phyloP scores from a whole-genome alignment of 2,888 invertebrate genomes.

The Drosophila kanekoi region DNA sequence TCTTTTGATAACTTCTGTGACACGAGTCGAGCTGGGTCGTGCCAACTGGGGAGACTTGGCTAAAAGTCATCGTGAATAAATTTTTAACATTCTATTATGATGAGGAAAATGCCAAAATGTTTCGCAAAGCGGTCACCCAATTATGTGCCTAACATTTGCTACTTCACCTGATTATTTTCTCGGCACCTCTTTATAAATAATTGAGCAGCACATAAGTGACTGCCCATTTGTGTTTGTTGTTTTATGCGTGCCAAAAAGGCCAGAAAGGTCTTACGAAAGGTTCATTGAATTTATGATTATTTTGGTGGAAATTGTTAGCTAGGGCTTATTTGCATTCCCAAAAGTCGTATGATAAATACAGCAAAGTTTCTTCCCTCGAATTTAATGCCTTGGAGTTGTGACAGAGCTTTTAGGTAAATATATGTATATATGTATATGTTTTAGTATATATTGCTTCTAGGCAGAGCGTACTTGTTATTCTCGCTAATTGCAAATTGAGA shows the following conservation, averaged over 20 bases:
- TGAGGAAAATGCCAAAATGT: neutral
- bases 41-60: too few species aligned
- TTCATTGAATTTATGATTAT: constrained; percentile 77
- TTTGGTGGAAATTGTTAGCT: constrained; percentile 60
- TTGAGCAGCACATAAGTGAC: constrained; percentile 66
- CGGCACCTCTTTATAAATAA: constrained; percentile 67
- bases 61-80: neutral
- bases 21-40: too few species aligned
- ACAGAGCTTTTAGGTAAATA: constrained; percentile 8
- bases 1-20: too few species aligned
- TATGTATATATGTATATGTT: neutral
- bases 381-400: neutral
- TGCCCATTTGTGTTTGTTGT: constrained; percentile 36
- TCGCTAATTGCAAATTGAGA: constrained; percentile 53
- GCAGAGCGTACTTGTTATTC: constrained; percentile 13
- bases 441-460: neutral
- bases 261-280: constrained; percentile 46
- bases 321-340: constrained; percentile 27
- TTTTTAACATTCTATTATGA: constrained; percentile 10
- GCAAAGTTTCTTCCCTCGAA: constrained; percentile 27
- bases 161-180: constrained; percentile 32
- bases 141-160: constrained; percentile 22
- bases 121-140: constrained; percentile 20
- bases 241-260: constrained; percentile 27
- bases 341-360: constrained; percentile 40